Evolutionary conservation across 1,140 invertebrate genomes (phyloP).

Genomic region (Dendrolimus punctatus): DNA sequence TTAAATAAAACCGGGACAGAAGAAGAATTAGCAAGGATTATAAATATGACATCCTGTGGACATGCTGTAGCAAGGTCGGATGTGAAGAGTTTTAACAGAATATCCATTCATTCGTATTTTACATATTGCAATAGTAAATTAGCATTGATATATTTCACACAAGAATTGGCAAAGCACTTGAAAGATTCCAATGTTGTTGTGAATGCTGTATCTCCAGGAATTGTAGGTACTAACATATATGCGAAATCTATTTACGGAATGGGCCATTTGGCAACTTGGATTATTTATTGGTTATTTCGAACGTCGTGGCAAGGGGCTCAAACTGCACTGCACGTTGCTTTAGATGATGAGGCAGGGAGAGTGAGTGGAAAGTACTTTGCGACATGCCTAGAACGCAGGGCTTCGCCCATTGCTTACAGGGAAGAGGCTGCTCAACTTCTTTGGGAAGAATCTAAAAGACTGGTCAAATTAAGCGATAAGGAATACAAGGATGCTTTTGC

Average conservation of each 20-base stretch:
- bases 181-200: conserved; percentile 70
- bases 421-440: too few relatives aligned
- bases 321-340: conserved; percentile 32
- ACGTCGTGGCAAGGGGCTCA: conserved; percentile 39
- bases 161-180: conserved; percentile 73
- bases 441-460: too few relatives aligned
- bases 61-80: conserved; percentile 74
- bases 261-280: conserved; percentile 8
- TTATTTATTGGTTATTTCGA: conserved; percentile 19
- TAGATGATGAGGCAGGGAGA: conserved; percentile 31
- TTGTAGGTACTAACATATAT: conserved; percentile 70
- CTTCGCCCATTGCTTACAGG: too few relatives aligned
- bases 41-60: conserved; percentile 78
- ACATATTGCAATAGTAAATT: conserved; percentile 75
- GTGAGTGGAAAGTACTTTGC: conserved; percentile 42
- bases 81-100: conserved; percentile 75
- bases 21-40: conserved; percentile 73
- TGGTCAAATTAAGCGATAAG: too few relatives aligned
- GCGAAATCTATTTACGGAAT: conserved; percentile 3
- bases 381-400: conserved; percentile 28
- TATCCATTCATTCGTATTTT: too few relatives aligned
- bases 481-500: too few relatives aligned
- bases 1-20: conserved; percentile 47
- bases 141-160: conserved; percentile 77
- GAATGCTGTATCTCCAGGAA: conserved; percentile 74